phyloP scores from a whole-genome alignment of 2,888 invertebrate genomes.

The Idaea dimidiata region DNA sequence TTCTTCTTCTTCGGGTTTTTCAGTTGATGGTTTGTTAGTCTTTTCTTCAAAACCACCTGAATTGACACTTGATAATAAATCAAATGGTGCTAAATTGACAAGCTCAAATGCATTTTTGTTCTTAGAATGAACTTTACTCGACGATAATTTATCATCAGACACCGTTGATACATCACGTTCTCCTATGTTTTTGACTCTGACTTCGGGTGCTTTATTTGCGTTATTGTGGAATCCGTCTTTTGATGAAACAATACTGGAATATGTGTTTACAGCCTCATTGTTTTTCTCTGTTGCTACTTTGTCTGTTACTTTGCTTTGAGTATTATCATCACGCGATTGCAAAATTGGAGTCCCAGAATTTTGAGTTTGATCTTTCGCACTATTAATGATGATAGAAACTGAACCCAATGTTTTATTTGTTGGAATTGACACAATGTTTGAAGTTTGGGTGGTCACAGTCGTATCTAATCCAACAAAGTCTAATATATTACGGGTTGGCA shows the following conservation, averaged over 20 bases:
- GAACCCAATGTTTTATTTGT: not conserved
- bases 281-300: slow-evolving; percentile 10
- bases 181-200: slow-evolving; percentile 7
- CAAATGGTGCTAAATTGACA: not conserved
- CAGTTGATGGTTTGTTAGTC: not conserved
- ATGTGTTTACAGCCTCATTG: slow-evolving; percentile 8
- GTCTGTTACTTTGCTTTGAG: not conserved
- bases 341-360: not conserved
- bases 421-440: not conserved
- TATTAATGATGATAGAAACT: not conserved
- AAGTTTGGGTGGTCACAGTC: not conserved
- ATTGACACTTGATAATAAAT: not conserved
- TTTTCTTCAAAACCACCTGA: not conserved
- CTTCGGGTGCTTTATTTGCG: not conserved
- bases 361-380: not conserved
- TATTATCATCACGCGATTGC: not conserved
- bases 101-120: not conserved
- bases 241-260: slow-evolving; percentile 17
- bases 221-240: not conserved
- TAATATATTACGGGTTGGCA: not conserved
- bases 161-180: not conserved
- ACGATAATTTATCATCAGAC: not conserved
- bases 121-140: not conserved
- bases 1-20: slow-evolving; percentile 2
- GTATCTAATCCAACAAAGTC: not conserved